A percentile compares a stretch with the other conserved stretches of the same genome.
These are phyloP conservation scores for Drosophila nasuta DNA, from an alignment of 1,140 invertebrate species.

Conservation along the genomic window DNA sequence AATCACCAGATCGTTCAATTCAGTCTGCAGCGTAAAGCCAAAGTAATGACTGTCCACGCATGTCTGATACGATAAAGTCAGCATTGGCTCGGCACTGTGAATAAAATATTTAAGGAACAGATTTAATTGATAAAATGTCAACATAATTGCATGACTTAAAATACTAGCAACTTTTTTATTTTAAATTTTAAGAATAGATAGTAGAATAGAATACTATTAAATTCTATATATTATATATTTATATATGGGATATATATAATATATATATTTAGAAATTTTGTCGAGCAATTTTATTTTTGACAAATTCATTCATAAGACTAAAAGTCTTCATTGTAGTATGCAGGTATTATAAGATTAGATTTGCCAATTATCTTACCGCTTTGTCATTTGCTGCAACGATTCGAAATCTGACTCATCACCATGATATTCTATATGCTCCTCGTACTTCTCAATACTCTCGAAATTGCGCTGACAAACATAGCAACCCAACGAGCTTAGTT, in stretches of 20 bases:
- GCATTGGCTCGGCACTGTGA: constrained; percentile 51
- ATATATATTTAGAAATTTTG: too few relatives aligned
- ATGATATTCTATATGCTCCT: constrained; percentile 75
- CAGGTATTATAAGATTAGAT: not conserved
- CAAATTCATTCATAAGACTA: too few relatives aligned
- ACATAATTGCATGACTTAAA: too few relatives aligned
- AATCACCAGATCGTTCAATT: constrained; percentile 52
- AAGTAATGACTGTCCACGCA: constrained; percentile 79
- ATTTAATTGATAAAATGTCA: too few relatives aligned
- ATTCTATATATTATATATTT: too few relatives aligned
- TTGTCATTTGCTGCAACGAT: constrained; percentile 58
- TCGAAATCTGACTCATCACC: constrained; percentile 77
- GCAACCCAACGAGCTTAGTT: constrained; percentile 66
- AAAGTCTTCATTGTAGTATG: too few relatives aligned
- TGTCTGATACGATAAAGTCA: constrained; percentile 65
- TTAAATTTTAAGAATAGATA: too few relatives aligned
- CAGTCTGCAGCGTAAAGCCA: constrained; percentile 72
- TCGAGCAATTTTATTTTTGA: too few relatives aligned
- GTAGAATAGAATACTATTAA: too few relatives aligned
- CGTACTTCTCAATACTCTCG: constrained; percentile 66
- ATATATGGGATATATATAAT: too few relatives aligned
- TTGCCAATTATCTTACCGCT: constrained; percentile 54
- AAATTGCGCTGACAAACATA: constrained; percentile 76
- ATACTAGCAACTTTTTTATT: too few relatives aligned
- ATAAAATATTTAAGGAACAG: not conserved